phyloP scores from a whole-genome alignment of 2,797 vertebrate species.

The Kryptolebias ocellatus region DNA sequence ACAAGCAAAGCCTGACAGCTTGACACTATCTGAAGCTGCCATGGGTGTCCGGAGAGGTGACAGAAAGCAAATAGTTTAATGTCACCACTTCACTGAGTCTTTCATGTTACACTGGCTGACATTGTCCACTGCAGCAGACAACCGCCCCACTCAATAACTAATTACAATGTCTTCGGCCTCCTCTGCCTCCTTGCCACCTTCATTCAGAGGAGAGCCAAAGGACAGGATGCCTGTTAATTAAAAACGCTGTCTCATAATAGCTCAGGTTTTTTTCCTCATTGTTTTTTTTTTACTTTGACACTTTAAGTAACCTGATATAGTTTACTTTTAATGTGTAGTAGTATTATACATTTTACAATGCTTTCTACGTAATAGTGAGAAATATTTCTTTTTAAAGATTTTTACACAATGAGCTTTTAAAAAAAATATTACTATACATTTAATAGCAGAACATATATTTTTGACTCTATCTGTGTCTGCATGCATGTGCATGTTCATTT shows the following conservation, averaged over 20 bases:
- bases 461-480: no score
- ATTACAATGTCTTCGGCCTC: constrained; percentile 70
- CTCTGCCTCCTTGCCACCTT: constrained; percentile 38
- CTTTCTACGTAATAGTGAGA: no score
- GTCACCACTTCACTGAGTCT: constrained; percentile 47
- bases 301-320: constrained; percentile 22
- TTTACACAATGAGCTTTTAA: no score
- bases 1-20: constrained; percentile 53
- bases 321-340: constrained; percentile 19
- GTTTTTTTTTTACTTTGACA: constrained; percentile 34
- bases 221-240: constrained; percentile 69
- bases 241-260: constrained; percentile 59
- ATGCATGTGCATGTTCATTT: no score
- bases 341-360: not conserved
- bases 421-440: no score
- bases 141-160: constrained; percentile 67
- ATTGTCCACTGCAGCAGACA: constrained; percentile 51
- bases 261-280: constrained; percentile 31
- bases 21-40: constrained; percentile 61
- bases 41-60: constrained; percentile 57
- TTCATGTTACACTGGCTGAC: constrained; percentile 53
- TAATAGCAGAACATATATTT: no score
- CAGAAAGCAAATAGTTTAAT: constrained; percentile 67
- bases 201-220: constrained; percentile 61
- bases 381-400: no score